These are phyloP conservation scores for Chloebia gouldiae DNA, from an alignment of 2,113 vertebrate genomes.

Conservation along the genomic window DNA sequence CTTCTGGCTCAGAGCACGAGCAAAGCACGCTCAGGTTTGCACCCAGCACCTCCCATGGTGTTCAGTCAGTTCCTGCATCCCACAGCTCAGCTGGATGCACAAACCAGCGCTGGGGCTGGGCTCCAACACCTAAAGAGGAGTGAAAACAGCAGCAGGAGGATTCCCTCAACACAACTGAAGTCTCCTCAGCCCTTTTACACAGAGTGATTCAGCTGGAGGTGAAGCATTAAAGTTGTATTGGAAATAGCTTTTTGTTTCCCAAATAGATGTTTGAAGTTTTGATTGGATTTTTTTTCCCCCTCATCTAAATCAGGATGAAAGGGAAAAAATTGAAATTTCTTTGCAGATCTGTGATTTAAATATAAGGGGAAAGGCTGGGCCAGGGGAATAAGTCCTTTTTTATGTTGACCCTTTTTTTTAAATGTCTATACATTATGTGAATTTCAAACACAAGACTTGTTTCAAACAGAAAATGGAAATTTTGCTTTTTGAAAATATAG, in stretches of 20 bases:
- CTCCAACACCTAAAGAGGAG: neutral
- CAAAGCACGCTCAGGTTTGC: neutral
- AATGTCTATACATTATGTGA: neutral
- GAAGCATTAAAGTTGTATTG: neutral
- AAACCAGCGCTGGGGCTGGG: accelerated
- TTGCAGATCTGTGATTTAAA: neutral
- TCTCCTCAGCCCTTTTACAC: neutral
- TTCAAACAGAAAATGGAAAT: conserved; percentile 58
- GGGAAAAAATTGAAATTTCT: neutral
- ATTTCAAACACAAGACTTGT: neutral
- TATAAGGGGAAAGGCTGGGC: neutral
- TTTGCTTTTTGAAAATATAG: conserved; percentile 28
- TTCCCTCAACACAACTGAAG: neutral
- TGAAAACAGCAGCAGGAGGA: neutral
- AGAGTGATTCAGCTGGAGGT: neutral
- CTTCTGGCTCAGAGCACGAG: neutral
- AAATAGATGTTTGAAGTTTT: neutral
- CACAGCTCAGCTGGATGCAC: neutral
- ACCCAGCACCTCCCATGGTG: accelerated
- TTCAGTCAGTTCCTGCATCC: neutral
- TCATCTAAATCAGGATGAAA: conserved; percentile 17
- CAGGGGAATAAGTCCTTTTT: neutral
- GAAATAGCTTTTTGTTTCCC: conserved; percentile 4
- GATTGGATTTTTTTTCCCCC: neutral
- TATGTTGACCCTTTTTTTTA: neutral